Evolutionary conservation across 2,888 invertebrate genomes (phyloP).

Genomic region (Cheilosia impressa): DNA sequence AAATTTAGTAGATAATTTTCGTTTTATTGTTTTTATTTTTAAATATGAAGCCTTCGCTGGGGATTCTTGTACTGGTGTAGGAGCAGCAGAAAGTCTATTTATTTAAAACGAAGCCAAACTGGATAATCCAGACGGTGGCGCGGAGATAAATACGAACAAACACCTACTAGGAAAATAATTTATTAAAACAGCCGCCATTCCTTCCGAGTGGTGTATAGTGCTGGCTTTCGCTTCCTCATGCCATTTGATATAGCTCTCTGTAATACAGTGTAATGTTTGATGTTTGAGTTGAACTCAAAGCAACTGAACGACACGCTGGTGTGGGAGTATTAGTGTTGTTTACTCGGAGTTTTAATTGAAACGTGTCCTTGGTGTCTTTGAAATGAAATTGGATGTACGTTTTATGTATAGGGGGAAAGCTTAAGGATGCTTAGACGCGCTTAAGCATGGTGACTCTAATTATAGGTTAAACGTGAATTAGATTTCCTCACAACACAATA

Average conservation of each 20-base stretch:
- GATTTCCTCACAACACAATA: conserved; percentile 2
- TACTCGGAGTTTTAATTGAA: conserved; percentile 43
- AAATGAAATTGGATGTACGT: conserved; percentile 26
- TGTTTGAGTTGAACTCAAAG: conserved; percentile 22
- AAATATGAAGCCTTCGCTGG: background rate
- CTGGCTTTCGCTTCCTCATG: background rate
- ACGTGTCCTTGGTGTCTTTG: conserved; percentile 34
- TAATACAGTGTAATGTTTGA: conserved; percentile 23
- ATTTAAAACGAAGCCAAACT: conserved; percentile 7
- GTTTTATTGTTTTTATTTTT: conserved; percentile 4
- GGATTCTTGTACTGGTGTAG: background rate
- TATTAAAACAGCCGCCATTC: conserved; percentile 15
- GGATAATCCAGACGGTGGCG: conserved; percentile 16
- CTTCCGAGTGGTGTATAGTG: background rate
- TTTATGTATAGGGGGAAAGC: background rate
- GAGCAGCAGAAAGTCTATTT: background rate
- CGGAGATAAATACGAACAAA: conserved; percentile 25
- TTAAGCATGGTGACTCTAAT: conserved; percentile 30
- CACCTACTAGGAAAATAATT: conserved; percentile 31
- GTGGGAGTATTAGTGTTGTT: conserved; percentile 5
- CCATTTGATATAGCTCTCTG: background rate
- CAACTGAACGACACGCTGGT: background rate
- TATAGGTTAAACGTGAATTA: conserved; percentile 17
- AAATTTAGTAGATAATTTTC: conserved; percentile 47
- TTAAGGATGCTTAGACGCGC: conserved; percentile 17